phyloP scores from a whole-genome alignment of 2,888 invertebrate species.

The Lasioglossum leucozonium region DNA sequence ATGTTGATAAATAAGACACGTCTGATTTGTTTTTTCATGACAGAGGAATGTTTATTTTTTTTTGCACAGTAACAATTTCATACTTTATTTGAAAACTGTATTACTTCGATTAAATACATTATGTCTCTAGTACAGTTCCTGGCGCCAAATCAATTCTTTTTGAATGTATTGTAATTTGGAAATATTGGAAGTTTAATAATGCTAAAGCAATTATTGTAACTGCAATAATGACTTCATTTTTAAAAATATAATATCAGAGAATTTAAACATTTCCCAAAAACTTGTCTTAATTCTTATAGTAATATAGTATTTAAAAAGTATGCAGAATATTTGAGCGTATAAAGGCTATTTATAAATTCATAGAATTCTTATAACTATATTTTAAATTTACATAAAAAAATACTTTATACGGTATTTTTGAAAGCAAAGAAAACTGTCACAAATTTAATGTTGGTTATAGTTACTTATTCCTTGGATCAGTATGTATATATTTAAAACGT shows the following conservation, averaged over 20 bases:
- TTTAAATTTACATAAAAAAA: constrained; percentile 50
- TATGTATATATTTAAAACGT: constrained; percentile 44
- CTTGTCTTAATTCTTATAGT: constrained; percentile 1
- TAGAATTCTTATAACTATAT: constrained; percentile 33
- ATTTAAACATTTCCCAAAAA: constrained; percentile 17
- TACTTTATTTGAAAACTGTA: constrained; percentile 46
- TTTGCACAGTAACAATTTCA: constrained; percentile 79
- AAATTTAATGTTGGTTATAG: constrained; percentile 24
- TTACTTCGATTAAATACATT: constrained; percentile 47
- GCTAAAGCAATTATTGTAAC: constrained; percentile 1
- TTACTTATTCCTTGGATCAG: constrained; percentile 36
- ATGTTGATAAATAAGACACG: constrained; percentile 77
- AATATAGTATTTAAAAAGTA: constrained; percentile 22
- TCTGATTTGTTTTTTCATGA: constrained; percentile 81
- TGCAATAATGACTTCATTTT: constrained; percentile 12
- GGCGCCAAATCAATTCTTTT: constrained; percentile 60
- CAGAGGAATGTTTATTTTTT: constrained; percentile 83
- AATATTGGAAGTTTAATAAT: constrained; percentile 4
- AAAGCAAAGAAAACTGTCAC: constrained; percentile 38
- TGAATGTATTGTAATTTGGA: constrained; percentile 8
- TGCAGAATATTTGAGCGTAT: constrained; percentile 25
- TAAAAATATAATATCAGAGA: constrained; percentile 24
- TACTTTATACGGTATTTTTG: constrained; percentile 31
- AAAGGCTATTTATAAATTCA: constrained; percentile 24
- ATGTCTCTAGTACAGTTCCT: constrained; percentile 80